phyloP scores from a whole-genome alignment of 53 echinoderm and acorn worm genomes.

The Stichopus horrens region DNA sequence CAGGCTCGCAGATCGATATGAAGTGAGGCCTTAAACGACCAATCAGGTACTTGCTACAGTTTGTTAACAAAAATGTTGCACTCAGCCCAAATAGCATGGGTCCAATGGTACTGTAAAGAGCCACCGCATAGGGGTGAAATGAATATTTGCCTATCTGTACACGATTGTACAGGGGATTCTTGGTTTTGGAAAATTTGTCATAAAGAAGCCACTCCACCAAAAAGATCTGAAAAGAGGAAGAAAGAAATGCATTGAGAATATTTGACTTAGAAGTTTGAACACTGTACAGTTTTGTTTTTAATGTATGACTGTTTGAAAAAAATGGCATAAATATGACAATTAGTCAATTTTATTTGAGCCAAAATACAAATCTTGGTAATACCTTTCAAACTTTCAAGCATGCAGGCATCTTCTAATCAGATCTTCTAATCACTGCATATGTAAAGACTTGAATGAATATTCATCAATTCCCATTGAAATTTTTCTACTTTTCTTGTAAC shows the following conservation, averaged over 20 bases:
- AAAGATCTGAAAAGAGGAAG: conserved; percentile 58
- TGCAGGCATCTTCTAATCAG: too few relatives aligned
- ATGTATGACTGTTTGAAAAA: too few relatives aligned
- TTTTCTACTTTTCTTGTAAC: too few relatives aligned
- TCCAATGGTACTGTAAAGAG: conserved; percentile 67
- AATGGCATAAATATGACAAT: too few relatives aligned
- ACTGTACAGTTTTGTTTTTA: too few relatives aligned
- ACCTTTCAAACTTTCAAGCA: too few relatives aligned
- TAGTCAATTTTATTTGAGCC: too few relatives aligned
- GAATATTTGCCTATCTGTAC: conserved; percentile 55
- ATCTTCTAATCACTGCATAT: too few relatives aligned
- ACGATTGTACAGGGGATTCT: conserved; percentile 64
- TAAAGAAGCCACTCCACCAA: conserved; percentile 77
- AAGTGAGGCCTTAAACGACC: conserved; percentile 87
- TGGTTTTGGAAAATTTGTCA: conserved; percentile 48
- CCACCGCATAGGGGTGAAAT: conserved; percentile 70
- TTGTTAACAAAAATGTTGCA: conserved; percentile 67
- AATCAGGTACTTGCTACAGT: conserved; percentile 71
- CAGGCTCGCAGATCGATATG: conserved; percentile 72
- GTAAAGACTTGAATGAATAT: too few relatives aligned
- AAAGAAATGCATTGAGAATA: not conserved
- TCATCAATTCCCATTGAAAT: too few relatives aligned
- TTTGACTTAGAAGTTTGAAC: too few relatives aligned
- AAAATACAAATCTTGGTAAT: too few relatives aligned
- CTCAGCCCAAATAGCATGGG: conserved; percentile 67